Percentiles rank a stretch among this genome's conserved stretches.
phyloP scores from a whole-genome alignment of 1,140 invertebrate species.

The Drosophila nasuta region DNA sequence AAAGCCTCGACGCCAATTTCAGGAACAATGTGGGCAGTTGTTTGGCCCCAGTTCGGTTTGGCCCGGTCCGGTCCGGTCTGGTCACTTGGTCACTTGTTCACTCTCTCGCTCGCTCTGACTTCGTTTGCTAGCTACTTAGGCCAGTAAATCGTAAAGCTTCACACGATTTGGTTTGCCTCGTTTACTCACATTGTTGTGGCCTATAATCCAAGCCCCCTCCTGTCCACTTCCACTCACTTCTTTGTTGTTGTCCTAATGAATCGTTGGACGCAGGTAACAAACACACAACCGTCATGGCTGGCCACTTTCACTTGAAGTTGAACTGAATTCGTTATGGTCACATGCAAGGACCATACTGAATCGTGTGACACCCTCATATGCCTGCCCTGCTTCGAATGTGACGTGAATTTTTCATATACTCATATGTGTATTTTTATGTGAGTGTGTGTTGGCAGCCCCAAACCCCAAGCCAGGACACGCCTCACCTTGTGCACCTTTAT shows the following conservation, averaged over 20 bases:
- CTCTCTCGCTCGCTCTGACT: neutral
- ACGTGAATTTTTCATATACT: slow-evolving; percentile 21
- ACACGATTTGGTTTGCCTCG: slow-evolving; percentile 42
- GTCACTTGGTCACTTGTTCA: slow-evolving; percentile 17
- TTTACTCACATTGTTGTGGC: slow-evolving; percentile 29
- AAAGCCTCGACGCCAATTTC: slow-evolving; percentile 33
- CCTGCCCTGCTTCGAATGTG: neutral
- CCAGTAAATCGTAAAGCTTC: slow-evolving; percentile 38
- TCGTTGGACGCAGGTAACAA: slow-evolving; percentile 32
- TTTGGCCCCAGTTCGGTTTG: neutral
- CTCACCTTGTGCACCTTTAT: slow-evolving; percentile 13
- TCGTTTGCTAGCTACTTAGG: slow-evolving; percentile 33
- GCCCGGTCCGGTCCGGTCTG: too few species aligned
- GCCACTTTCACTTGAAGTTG: slow-evolving; percentile 28
- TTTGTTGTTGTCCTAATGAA: slow-evolving; percentile 53
- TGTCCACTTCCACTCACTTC: neutral
- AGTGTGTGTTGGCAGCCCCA: neutral
- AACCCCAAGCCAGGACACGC: slow-evolving; percentile 3
- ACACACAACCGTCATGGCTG: slow-evolving; percentile 20
- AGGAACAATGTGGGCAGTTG: slow-evolving; percentile 25
- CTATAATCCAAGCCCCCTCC: neutral
- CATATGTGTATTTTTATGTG: too few species aligned
- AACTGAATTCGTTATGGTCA: slow-evolving; percentile 46
- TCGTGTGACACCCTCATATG: slow-evolving; percentile 7
- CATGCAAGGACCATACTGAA: slow-evolving; percentile 26